Evolutionary conservation across 2,797 vertebrate species (phyloP).

Genomic region (Simalia tracyae): DNA sequence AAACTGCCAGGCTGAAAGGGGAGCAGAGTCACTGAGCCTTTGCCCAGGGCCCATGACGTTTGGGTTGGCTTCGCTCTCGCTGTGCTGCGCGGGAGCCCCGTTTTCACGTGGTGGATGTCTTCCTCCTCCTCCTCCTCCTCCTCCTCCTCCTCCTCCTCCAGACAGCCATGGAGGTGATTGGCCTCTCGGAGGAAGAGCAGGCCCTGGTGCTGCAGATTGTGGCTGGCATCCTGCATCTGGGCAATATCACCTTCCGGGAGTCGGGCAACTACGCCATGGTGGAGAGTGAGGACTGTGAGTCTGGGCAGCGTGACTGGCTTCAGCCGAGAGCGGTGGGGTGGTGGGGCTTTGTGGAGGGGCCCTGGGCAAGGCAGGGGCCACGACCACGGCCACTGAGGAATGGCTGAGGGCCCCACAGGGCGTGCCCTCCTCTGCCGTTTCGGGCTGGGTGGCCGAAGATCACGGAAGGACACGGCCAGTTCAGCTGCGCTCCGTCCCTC

Average conservation of each 20-base stretch:
- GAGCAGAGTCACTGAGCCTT: neutral
- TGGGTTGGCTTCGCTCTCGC: neutral
- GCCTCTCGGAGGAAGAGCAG: constrained; percentile 74
- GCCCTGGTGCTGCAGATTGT: constrained; percentile 81
- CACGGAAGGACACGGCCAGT: neutral
- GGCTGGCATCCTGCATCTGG: constrained; percentile 82
- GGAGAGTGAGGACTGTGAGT: constrained; percentile 83
- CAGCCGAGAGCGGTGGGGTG: rapidly evolving
- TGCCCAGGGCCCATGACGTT: neutral
- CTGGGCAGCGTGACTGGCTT: neutral
- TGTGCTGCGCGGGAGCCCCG: neutral
- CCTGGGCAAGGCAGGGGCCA: neutral
- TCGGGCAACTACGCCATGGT: constrained; percentile 83
- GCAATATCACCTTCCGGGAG: constrained; percentile 82
- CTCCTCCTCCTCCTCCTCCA: constrained; percentile 38
- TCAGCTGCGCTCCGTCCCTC: neutral
- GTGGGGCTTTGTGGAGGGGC: neutral
- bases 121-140: too few relatives aligned
- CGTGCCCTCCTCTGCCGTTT: neutral
- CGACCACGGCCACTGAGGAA: rapidly evolving
- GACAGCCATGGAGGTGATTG: constrained; percentile 81
- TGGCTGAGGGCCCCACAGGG: neutral
- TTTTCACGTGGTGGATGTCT: neutral
- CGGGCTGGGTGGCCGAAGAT: too few relatives aligned
- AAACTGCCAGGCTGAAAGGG: neutral